Evolutionary conservation across 1,140 invertebrate genomes (phyloP).

Genomic region (Hycleus cichorii): DNA sequence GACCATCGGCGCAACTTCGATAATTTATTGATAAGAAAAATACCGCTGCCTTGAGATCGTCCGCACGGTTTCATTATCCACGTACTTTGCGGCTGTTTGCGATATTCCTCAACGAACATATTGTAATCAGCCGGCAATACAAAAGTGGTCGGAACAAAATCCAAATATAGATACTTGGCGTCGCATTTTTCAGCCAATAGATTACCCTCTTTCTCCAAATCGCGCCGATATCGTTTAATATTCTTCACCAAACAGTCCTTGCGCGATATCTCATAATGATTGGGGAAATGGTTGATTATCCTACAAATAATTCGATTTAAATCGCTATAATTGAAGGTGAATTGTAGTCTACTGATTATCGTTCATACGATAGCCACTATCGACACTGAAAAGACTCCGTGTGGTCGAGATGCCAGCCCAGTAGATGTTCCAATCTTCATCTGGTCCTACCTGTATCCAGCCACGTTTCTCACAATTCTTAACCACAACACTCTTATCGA

Average conservation of each 20-base stretch:
- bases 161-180: conserved; percentile 71
- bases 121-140: conserved; percentile 91
- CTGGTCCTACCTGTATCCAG: conserved; percentile 82
- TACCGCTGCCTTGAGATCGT: conserved; percentile 80
- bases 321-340: conserved; percentile 1
- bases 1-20: conserved; percentile 86
- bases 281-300: conserved; percentile 86
- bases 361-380: conserved; percentile 83
- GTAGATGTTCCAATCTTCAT: conserved; percentile 96
- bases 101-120: conserved; percentile 92
- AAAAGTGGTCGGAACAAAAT: conserved; percentile 90
- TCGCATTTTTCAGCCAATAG: conserved; percentile 69
- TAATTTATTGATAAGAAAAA: conserved; percentile 83
- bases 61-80: conserved; percentile 98
- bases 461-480: conserved; percentile 91
- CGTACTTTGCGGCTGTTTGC: conserved; percentile 82
- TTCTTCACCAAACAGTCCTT: conserved; percentile 95
- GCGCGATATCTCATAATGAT: conserved; percentile 89
- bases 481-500: conserved; percentile 91
- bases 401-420: conserved; percentile 90
- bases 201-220: conserved; percentile 84
- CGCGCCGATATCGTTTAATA: conserved; percentile 87
- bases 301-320: conserved; percentile 36
- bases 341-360: conserved; percentile 72
- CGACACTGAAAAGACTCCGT: conserved; percentile 83